A percentile compares a stretch with the other conserved stretches of the same genome.
These are phyloP conservation scores for Machaerirhynchus nigripectus DNA, from an alignment of 2,113 vertebrate species.

Conservation along the genomic window DNA sequence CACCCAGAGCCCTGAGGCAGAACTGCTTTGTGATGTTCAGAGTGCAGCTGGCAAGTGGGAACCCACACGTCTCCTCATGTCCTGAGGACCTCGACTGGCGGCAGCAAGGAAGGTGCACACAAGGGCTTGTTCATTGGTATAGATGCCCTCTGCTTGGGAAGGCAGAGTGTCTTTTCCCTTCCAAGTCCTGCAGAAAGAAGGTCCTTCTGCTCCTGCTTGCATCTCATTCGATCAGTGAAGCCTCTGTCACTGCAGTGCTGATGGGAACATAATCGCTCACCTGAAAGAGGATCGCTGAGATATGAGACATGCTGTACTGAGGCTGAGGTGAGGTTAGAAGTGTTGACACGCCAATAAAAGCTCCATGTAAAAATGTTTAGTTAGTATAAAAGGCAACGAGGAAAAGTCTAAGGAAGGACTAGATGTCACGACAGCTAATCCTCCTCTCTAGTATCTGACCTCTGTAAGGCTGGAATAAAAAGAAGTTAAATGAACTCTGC, in stretches of 20 bases:
- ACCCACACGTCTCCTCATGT: fast-evolving
- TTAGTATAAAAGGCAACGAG: background rate
- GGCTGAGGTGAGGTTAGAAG: background rate
- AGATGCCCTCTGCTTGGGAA: background rate
- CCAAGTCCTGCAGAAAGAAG: background rate
- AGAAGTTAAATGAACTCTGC: constrained; percentile 36
- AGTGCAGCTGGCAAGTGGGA: background rate
- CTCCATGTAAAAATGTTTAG: constrained; percentile 5
- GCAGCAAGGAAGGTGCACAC: background rate
- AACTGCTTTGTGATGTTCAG: background rate
- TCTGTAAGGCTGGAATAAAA: constrained; percentile 5
- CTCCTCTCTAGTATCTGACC: constrained; percentile 39
- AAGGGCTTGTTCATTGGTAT: background rate
- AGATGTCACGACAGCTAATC: background rate
- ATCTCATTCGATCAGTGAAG: background rate
- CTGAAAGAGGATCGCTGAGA: background rate
- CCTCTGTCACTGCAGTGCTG: background rate
- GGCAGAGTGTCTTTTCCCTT: background rate
- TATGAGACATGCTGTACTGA: background rate
- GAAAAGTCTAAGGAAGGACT: constrained; percentile 16
- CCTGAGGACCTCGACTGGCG: fast-evolving
- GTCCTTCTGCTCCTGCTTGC: background rate
- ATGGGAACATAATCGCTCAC: background rate
- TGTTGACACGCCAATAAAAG: constrained; percentile 2
- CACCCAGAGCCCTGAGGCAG: background rate